Evolutionary conservation across 1,140 invertebrate species (phyloP), one percentile per base, ranked within the genome.

Genomic region (Drosophila ogumai): DNA sequence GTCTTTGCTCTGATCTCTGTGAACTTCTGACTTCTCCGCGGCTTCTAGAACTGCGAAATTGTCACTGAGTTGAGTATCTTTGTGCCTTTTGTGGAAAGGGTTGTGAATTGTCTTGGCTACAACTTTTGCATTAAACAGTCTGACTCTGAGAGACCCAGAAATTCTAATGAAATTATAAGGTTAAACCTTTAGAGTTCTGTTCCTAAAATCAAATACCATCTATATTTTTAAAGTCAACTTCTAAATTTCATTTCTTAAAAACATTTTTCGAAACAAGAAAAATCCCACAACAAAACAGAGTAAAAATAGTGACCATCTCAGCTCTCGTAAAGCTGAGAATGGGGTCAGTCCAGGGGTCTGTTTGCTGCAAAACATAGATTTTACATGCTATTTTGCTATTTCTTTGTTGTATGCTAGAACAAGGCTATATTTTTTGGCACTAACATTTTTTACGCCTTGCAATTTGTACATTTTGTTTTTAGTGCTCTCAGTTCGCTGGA

Each of bases 1-100:
- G 81, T 82, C 28, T 75, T 75, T 43, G 34, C 9, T n/a, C 22
- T 12, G 38, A 38, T 57, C 68, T 46, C 38, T 57, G 50, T 9
- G 41, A 47, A 47, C 31, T 15, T 28, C n/a, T 31, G 41, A 31
- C 57, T n/a, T 15, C 57, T 49, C 19, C 17, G 8, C 43, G 32
- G 19, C 5, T 28, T 47, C 32, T 31, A 12, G 34, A 13, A 31
- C 10, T 52, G 56, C 44, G 38, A 44, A 58, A 58, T 44, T 52
- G 10, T 28, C 31, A 38, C 34, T 61, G 47, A 61, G 25, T 52
- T 28, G 59, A 61, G 19, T 61, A 61, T 40, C 59, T 61, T 61
- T 61, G 59, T 61, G 32, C 4, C 7, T 19, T 28, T 19, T 28
- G 6, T 17, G 31, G 7, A 17, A 61, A 40, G 19, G 15, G 32